Evolutionary conservation across 2,888 invertebrate species (phyloP).

Genomic region (Drosophila eohydei): DNA sequence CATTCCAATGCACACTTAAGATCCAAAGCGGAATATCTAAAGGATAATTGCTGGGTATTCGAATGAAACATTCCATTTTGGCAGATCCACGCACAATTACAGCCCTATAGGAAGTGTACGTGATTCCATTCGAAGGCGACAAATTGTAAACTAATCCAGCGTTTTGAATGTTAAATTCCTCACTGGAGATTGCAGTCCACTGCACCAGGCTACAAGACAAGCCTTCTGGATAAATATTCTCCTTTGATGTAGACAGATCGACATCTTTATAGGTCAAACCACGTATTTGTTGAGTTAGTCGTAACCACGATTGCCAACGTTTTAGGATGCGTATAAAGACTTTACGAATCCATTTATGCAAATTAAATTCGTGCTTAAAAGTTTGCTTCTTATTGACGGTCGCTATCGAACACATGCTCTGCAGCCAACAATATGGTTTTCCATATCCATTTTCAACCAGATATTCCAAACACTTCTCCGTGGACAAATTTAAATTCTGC

Average conservation of each 20-base stretch:
- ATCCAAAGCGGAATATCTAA: conserved; percentile 91
- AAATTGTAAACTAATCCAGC: conserved; percentile 42
- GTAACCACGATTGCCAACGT: conserved; percentile 90
- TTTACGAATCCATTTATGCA: conserved; percentile 89
- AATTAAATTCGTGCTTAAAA: conserved; percentile 58
- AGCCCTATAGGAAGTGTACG: conserved; percentile 91
- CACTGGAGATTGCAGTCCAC: conserved; percentile 89
- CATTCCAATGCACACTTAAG: conserved; percentile 90
- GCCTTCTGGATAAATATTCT: conserved; percentile 73
- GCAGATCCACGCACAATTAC: conserved; percentile 92
- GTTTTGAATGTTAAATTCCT: conserved; percentile 85
- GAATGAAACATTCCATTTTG: conserved; percentile 91
- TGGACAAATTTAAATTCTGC: conserved; percentile 36
- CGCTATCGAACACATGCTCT: conserved; percentile 94
- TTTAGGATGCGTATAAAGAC: conserved; percentile 90
- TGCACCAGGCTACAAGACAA: conserved; percentile 88
- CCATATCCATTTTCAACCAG: conserved; percentile 87
- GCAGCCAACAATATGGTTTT: conserved; percentile 95
- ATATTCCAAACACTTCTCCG: conserved; percentile 48
- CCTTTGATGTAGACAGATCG: conserved; percentile 71
- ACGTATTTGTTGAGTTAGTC: conserved; percentile 91
- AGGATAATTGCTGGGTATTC: conserved; percentile 94
- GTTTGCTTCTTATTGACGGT: conserved; percentile 86
- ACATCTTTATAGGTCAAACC: conserved; percentile 84
- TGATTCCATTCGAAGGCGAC: conserved; percentile 81